phyloP scores from a whole-genome alignment of 2,797 vertebrate genomes.

The Cynopterus sphinx region DNA sequence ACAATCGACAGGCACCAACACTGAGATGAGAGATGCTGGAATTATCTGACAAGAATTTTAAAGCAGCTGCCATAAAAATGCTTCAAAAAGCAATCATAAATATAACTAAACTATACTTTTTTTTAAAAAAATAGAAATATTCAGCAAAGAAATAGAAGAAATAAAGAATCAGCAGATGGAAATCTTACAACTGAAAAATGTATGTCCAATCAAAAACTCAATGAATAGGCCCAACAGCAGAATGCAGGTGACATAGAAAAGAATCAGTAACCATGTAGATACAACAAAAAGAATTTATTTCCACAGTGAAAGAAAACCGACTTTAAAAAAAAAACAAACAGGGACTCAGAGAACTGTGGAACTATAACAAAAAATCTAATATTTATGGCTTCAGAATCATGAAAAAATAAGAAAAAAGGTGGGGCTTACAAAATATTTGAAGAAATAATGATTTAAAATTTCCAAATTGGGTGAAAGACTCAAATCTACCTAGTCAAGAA shows the following conservation, averaged over 20 bases:
- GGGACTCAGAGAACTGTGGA: neutral
- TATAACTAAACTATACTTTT: no score
- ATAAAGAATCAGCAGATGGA: no score
- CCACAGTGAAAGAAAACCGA: neutral
- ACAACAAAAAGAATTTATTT: neutral
- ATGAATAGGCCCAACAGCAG: neutral
- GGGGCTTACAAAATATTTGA: no score
- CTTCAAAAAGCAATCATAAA: no score
- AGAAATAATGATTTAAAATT: no score
- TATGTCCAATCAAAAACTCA: neutral
- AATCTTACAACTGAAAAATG: no score
- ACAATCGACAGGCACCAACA: neutral
- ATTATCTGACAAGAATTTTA: neutral
- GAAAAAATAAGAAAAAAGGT: no score
- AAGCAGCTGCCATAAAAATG: no score
- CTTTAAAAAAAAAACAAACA: neutral
- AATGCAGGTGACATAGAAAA: neutral
- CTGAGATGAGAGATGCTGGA: neutral
- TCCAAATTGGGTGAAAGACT: neutral
- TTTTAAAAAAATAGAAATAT: no score
- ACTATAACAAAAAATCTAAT: no score
- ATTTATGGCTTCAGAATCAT: no score
- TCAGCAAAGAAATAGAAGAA: no score
- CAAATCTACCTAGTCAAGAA: neutral
- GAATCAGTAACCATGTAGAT: neutral